Conservation (phyloP, 1,140 invertebrate genomes). For the Sarcophaga bullata region DNA sequence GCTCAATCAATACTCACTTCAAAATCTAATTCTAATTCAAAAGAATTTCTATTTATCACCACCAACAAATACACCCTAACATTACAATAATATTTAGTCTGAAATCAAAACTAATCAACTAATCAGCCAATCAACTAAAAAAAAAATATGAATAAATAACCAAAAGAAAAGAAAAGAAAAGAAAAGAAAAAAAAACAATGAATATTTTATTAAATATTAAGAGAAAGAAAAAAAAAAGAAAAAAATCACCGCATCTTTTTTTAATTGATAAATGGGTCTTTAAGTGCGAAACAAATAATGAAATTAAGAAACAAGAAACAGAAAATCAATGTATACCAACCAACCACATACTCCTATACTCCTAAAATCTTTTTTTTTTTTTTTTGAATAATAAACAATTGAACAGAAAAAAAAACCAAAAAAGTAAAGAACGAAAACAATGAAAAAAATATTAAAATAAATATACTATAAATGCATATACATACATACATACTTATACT, state of each 20-base stretch:
- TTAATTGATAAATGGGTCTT: slow-evolving; percentile 35
- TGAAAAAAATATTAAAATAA: slow-evolving; percentile 32
- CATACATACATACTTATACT: slow-evolving; percentile 21
- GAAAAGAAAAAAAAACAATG: not conserved
- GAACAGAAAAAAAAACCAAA: not conserved
- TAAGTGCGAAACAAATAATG: slow-evolving; percentile 37
- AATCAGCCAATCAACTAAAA: not conserved
- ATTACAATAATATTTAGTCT: slow-evolving; percentile 19
- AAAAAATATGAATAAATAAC: no score
- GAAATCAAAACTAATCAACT: slow-evolving; percentile 6
- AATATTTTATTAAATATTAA: not conserved
- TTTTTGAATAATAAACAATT: not conserved
- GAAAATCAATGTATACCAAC: slow-evolving; percentile 32
- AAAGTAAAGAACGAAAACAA: no score
- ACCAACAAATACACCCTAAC: not conserved
- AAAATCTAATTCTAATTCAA: slow-evolving; percentile 25
- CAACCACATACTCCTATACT: no score
- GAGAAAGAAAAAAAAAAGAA: slow-evolving; percentile 38
- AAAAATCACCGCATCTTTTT: slow-evolving; percentile 32
- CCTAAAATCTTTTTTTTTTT: no score
- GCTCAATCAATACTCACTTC: slow-evolving; percentile 10
- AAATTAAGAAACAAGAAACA: not conserved
- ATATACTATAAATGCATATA: slow-evolving; percentile 7
- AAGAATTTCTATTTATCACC: not conserved
- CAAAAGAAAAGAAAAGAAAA: no score